Base-by-base conservation (phyloP, 2,797 vertebrate species). In the Lemur catta region DNA sequence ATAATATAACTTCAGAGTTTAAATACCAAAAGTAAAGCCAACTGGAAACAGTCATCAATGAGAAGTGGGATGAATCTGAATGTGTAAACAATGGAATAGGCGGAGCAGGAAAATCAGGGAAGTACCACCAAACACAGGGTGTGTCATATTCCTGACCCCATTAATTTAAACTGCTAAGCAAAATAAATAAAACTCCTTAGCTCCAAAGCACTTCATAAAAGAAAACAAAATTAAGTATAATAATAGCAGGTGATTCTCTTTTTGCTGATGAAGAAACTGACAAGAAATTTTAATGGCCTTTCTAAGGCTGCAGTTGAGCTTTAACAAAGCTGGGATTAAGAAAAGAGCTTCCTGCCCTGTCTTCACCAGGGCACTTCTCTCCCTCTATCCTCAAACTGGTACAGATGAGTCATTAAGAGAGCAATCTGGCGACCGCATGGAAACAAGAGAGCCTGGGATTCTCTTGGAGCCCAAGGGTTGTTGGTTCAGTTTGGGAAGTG, bases 131-230 rank as follows among this genome's bases (percentile, higher is more conserved):
- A 93, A 78, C 71, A 67, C 52, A 90, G 46, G 48, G 69, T 35
- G 72, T 78, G 84, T 92, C 92, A 82, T 63, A 43, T 59, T 95
- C 80, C 82, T 97, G 48, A 89, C 65, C 50, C 74, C 61, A 91
- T 90, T 93, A 93, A 96, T 96, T 94, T 94, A 74, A 61, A 59
- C 38, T 76, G 65, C 57, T 85, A 93, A 95, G n/a, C 63, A 90
- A 97, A 96, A 85, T 81, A 84, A 94, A 93, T 46, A 61, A 75
- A 93, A n/a, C 41, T 67, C 72, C 59, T 90, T 92, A 97, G 95
- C 87, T 95, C 93, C 94, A 96, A 97, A 95, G 74, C 22, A 41
- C 41, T 93, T 96, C 79, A 63, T 71, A 81, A 84, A 94, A 95
- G 78, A 92, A 96, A 97, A 92, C 69, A 92, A 76, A 94, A 95